Evolutionary conservation across 2,797 vertebrate species (phyloP).

Genomic region (Chiroxiphia lanceolata): DNA sequence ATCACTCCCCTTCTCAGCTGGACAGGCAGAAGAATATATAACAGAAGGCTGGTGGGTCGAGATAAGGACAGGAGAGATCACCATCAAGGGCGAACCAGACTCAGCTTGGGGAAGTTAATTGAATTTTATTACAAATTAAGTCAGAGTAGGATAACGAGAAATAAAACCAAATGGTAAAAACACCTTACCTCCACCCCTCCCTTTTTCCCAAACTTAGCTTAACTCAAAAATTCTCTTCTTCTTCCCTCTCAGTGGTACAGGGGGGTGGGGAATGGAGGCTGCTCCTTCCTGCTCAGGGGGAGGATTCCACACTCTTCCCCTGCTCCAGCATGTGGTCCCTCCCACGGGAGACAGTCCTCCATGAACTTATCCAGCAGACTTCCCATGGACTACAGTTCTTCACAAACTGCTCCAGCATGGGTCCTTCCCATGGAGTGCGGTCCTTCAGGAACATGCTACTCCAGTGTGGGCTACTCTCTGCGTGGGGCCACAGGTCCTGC

Average conservation of each 20-base stretch:
- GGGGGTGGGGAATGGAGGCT: fast-evolving
- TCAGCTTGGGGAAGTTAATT: not conserved
- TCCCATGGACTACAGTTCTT: not conserved
- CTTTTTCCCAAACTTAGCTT: not conserved
- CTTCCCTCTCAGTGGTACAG: not conserved
- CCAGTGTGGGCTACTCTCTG: not conserved
- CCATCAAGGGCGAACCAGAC: not conserved
- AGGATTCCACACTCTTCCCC: not conserved
- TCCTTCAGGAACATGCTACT: not conserved
- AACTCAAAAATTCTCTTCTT: not conserved
- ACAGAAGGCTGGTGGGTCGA: not conserved
- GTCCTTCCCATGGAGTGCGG: not conserved
- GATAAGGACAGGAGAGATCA: not conserved
- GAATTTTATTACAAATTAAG: not conserved
- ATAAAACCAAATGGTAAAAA: not conserved
- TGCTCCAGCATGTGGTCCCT: not conserved
- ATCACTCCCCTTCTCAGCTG: not conserved
- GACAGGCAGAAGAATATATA: not conserved
- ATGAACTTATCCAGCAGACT: not conserved
- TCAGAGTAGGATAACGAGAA: not conserved
- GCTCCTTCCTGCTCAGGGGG: not conserved
- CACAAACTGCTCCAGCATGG: not conserved
- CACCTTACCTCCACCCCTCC: not conserved
- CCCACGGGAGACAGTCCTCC: not conserved
- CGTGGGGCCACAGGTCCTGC: not conserved